Evolutionary conservation across 2,797 vertebrate species (phyloP).

Genomic region (Pelobates cultripes): DNA sequence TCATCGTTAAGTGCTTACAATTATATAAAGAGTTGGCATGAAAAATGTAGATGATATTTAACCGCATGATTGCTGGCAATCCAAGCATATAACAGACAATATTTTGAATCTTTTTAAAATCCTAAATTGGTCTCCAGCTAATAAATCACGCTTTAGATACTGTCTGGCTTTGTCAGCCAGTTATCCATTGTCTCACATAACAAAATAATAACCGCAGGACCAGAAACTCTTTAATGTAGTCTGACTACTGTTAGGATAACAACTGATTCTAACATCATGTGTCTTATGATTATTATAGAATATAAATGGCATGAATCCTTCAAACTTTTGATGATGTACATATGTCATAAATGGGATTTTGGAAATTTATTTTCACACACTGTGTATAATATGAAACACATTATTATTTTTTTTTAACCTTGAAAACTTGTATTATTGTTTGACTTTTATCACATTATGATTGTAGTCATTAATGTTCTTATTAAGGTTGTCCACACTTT

Average conservation of each 20-base stretch:
- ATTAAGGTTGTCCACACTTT: too few relatives aligned
- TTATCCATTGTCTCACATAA: slow-evolving; percentile 20
- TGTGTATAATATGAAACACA: not conserved
- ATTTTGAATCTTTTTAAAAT: slow-evolving; percentile 23
- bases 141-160: slow-evolving; percentile 23
- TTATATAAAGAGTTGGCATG: not conserved
- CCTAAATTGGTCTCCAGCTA: slow-evolving; percentile 25
- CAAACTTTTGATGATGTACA: not conserved
- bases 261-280: not conserved
- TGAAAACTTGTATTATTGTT: too few relatives aligned
- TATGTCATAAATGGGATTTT: not conserved
- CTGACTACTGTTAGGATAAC: not conserved
- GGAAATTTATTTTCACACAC: not conserved
- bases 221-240: not conserved
- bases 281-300: not conserved
- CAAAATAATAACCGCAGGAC: slow-evolving; percentile 14
- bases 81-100: slow-evolving; percentile 13
- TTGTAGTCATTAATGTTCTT: too few relatives aligned
- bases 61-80: slow-evolving; percentile 1
- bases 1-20: not conserved
- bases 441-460: too few relatives aligned
- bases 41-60: not conserved
- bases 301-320: not conserved
- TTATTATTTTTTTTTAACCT: not conserved
- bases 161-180: slow-evolving; percentile 10